These are phyloP conservation scores for Steinernema feltiae DNA, from an alignment of 1,140 invertebrate genomes.

Conservation along the genomic window DNA sequence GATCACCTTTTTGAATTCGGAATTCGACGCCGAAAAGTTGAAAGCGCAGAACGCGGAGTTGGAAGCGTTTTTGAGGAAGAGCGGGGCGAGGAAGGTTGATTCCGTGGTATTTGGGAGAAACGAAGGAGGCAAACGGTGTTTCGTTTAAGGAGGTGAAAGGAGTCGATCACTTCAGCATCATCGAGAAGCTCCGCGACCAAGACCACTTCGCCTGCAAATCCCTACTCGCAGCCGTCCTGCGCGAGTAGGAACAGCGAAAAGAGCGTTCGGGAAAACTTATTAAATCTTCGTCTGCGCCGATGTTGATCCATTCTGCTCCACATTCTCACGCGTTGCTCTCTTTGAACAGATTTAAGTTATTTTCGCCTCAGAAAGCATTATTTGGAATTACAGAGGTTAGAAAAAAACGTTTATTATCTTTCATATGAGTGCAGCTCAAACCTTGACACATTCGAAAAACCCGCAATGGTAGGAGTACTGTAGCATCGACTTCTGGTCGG, in stretches of 20 bases:
- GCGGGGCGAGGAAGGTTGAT: neutral
- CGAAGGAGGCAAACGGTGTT: too few relatives aligned
- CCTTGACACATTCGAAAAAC: slow-evolving; percentile 66
- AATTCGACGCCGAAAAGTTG: neutral
- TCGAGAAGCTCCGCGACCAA: neutral
- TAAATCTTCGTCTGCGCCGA: too few relatives aligned
- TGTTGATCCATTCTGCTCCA: too few relatives aligned
- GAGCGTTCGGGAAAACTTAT: too few relatives aligned
- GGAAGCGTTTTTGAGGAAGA: neutral
- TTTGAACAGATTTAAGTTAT: too few relatives aligned
- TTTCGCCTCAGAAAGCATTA: too few relatives aligned
- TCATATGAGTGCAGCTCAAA: neutral
- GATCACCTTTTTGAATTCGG: neutral
- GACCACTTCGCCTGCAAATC: neutral
- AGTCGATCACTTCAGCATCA: slow-evolving; percentile 11
- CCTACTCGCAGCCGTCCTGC: neutral
- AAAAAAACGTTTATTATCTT: neutral
- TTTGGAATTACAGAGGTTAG: neutral
- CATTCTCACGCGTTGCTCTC: too few relatives aligned
- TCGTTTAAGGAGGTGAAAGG: neutral
- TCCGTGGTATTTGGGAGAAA: neutral
- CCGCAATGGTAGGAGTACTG: slow-evolving; percentile 80
- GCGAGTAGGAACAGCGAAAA: neutral
- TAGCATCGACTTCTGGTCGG: slow-evolving; percentile 87
- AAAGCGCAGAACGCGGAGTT: neutral